Base-by-base conservation (phyloP, 2,888 invertebrate species). In the Neocrepidodera transversa region DNA sequence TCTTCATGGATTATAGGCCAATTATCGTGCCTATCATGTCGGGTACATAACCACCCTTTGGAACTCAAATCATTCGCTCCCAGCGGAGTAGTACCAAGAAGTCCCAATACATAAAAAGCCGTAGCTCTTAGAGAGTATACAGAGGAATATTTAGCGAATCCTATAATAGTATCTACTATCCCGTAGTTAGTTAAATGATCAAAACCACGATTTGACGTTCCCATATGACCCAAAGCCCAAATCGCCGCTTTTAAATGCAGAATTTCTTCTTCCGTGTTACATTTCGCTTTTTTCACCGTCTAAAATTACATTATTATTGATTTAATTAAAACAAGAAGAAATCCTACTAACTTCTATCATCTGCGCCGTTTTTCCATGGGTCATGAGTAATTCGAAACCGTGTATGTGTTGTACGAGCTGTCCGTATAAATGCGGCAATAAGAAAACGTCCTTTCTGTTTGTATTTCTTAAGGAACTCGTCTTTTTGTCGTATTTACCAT, bases 101-200 rank as follows among this genome's bases (percentile, higher is more conserved):
- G 83, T 18, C 94, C 91, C n/a, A 95, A 82, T 4, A 90, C 89
- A 76, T 93, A 94, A 79, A 94, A 92, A 1, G 95, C 92, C 0
- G 95, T 94, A 1, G 94, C 95, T 62, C 95, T 85, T 48, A 97
- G 85, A 0, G 95, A 91, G 76, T 95, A 94, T 35, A 96, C 91
- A 2, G 88, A 86, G 77, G 91, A 89, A 67, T 86, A 86, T 75
- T 91, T 90, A 0, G 93, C 94, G 65, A 96, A 79, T 47, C 86
- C 78, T 63, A 93, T 82, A 26, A 84, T 81, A 17, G 80, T 74
- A 4, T 71, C 70, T 71, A 83, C 1, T 75, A 83, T 67, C 79
- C 83, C 73, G 79, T 83, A 66, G 71, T 71, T 68, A 70, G 87
- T 84, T 23, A 96, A 81, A 70, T 90, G 86, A 48, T 88, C 86